Conservation (phyloP, 2,797 vertebrate species). For the Eleutherodactylus coqui region DNA sequence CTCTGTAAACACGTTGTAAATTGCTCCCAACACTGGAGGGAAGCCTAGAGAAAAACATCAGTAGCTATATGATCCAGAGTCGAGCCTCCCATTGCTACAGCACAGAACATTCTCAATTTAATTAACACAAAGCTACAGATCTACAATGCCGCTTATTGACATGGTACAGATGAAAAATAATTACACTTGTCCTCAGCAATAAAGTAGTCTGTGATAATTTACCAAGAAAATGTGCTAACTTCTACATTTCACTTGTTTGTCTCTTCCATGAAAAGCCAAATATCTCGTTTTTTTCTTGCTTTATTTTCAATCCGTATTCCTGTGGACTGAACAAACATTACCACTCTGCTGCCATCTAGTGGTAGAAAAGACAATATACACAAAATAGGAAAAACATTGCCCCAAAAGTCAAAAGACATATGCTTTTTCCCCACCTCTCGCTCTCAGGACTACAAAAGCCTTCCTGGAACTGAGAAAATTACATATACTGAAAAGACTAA, state of each 20-base stretch:
- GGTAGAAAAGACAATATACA: not conserved
- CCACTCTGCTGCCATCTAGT: slow-evolving; percentile 58
- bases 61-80: slow-evolving; percentile 31
- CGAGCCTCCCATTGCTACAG: slow-evolving; percentile 15
- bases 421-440: not conserved
- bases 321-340: slow-evolving; percentile 17
- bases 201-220: slow-evolving; percentile 54
- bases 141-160: slow-evolving; percentile 26
- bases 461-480: not conserved
- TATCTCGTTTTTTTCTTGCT: not conserved
- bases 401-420: not conserved
- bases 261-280: slow-evolving; percentile 10
- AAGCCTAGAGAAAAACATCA: slow-evolving; percentile 43
- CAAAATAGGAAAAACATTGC: not conserved
- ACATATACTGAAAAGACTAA: not conserved
- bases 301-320: not conserved
- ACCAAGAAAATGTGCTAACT: slow-evolving; percentile 42
- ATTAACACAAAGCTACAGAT: slow-evolving; percentile 48
- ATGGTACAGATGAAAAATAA: slow-evolving; percentile 50
- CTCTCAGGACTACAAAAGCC: not conserved
- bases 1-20: slow-evolving; percentile 51
- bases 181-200: slow-evolving; percentile 47
- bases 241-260: slow-evolving; percentile 49
- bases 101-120: slow-evolving; percentile 49
- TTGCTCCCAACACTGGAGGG: slow-evolving; percentile 46